phyloP scores from a whole-genome alignment of 2,797 vertebrate genomes.

The Phyllotis vaccarum region DNA sequence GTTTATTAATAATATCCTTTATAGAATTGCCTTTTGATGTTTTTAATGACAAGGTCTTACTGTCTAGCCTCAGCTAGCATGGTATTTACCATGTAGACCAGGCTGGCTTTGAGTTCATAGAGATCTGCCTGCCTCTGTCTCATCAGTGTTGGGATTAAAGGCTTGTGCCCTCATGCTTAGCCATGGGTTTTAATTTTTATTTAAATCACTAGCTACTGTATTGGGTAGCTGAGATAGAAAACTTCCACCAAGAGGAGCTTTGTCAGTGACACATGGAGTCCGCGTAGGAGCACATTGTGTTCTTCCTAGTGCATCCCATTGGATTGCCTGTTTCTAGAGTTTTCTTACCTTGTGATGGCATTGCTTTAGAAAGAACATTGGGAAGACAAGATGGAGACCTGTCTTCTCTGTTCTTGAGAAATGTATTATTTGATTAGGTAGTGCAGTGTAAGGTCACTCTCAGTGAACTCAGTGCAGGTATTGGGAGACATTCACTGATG shows the following conservation, averaged over 20 bases:
- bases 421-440: conserved; percentile 26
- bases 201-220: neutral
- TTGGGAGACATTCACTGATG: neutral
- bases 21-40: conserved; percentile 45
- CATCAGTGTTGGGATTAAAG: neutral
- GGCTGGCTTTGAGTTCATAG: neutral
- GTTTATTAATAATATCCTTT: neutral
- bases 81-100: neutral
- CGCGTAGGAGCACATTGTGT: conserved; percentile 7
- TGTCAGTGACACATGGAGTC: neutral
- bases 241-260: conserved; percentile 55
- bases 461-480: conserved; percentile 4
- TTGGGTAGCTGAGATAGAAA: conserved; percentile 9
- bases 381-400: neutral
- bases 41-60: neutral
- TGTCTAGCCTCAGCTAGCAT: neutral
- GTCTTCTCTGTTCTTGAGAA: neutral
- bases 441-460: neutral
- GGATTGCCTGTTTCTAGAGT: conserved; percentile 21
- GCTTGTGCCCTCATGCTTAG: neutral
- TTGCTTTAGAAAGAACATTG: neutral
- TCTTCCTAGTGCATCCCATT: neutral
- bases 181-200: conserved; percentile 40
- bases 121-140: neutral
- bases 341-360: neutral